Percentiles rank a stretch among this genome's conserved stretches.
These are phyloP conservation scores for Neomonachus schauinslandi DNA, from an alignment of 2,113 vertebrate genomes.

Conservation along the genomic window DNA sequence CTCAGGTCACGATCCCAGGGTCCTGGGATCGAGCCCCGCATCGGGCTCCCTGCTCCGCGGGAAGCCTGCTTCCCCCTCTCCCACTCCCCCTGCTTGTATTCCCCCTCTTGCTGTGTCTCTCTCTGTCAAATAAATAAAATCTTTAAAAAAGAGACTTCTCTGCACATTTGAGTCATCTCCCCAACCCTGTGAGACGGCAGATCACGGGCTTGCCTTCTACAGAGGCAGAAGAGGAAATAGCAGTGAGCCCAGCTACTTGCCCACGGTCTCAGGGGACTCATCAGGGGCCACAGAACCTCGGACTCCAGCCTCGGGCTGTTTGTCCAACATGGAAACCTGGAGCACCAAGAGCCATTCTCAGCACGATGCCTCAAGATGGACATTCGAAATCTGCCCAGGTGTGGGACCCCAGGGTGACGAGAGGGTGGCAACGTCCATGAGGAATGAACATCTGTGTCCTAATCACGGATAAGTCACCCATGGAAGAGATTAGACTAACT, in stretches of 20 bases:
- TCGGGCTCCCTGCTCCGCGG: too few species aligned
- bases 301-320: neutral
- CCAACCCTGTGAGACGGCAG: neutral
- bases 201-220: fast-evolving
- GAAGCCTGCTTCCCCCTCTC: too few species aligned
- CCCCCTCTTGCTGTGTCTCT: too few species aligned
- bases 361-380: fast-evolving
- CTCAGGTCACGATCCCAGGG: too few species aligned
- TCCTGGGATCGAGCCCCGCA: too few species aligned
- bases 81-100: too few species aligned
- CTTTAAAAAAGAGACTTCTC: neutral
- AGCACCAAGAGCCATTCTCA: fast-evolving
- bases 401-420: neutral
- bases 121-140: too few species aligned
- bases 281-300: neutral
- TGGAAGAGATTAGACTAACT: neutral
- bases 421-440: neutral
- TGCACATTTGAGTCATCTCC: neutral
- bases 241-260: fast-evolving
- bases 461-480: neutral
- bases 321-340: neutral
- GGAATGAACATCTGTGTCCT: neutral
- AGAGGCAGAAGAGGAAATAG: neutral
- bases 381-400: neutral
- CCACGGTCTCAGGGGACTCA: neutral